Evolutionary conservation across 2,888 invertebrate genomes (phyloP).

Genomic region (Girardia tigrina): DNA sequence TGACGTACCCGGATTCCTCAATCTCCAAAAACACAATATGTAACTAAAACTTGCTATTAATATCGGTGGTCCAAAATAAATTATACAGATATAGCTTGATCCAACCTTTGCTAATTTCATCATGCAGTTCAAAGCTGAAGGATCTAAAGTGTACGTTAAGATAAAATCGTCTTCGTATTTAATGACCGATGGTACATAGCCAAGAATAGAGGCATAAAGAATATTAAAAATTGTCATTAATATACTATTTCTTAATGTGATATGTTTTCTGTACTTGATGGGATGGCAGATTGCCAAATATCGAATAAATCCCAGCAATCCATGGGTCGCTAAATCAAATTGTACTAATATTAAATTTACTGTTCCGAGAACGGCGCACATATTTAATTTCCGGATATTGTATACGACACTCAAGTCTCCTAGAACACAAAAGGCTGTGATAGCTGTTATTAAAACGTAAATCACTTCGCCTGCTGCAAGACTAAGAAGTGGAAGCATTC

Average conservation of each 20-base stretch:
- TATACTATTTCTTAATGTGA: neutral
- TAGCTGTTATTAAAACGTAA: neutral
- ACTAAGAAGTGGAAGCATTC: neutral
- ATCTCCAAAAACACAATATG: neutral
- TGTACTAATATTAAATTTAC: neutral
- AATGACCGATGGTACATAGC: constrained; percentile 9
- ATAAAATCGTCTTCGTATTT: neutral
- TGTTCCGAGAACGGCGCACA: neutral
- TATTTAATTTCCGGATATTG: neutral
- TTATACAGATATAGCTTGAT: neutral
- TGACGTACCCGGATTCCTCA: neutral
- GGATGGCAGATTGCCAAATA: constrained; percentile 19
- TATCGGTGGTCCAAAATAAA: constrained; percentile 10
- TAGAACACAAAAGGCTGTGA: neutral
- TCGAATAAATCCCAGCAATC: neutral
- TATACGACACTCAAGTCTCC: neutral
- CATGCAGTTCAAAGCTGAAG: constrained; percentile 10
- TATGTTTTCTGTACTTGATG: constrained; percentile 4
- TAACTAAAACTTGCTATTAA: neutral
- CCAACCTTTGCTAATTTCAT: neutral
- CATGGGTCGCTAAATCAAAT: constrained; percentile 12
- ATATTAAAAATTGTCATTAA: neutral
- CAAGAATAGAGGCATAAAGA: neutral
- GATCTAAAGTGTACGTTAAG: constrained; percentile 3
- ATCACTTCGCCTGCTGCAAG: neutral